Conservation (phyloP, 2,113 vertebrate genomes). For the Turnix velox region DNA sequence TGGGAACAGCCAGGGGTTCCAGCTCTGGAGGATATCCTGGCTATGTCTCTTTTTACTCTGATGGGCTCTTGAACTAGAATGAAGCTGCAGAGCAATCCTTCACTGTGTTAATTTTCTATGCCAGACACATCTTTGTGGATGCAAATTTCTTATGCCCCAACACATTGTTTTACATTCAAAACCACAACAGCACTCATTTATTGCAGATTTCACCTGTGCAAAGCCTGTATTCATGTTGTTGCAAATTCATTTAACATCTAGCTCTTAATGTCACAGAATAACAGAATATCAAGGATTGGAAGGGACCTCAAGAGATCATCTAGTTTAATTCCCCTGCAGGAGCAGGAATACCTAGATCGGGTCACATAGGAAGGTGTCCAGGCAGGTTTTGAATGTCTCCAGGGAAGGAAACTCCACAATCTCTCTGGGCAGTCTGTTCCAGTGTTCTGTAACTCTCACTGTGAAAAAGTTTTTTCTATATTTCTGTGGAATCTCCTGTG, state of each 20-base stretch:
- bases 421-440: too few relatives aligned
- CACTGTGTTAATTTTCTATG: neutral
- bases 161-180: constrained; percentile 9
- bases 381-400: too few relatives aligned
- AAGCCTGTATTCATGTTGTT: neutral
- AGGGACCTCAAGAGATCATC: too few relatives aligned
- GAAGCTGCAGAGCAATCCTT: neutral
- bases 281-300: too few relatives aligned
- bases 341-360: too few relatives aligned
- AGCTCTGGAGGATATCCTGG: neutral
- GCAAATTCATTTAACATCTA: neutral
- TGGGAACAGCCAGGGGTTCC: neutral
- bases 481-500: too few relatives aligned
- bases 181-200: neutral
- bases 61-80: neutral
- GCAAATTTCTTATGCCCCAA: constrained; percentile 30
- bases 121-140: neutral
- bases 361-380: too few relatives aligned
- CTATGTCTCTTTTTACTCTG: neutral
- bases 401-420: too few relatives aligned
- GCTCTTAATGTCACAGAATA: neutral
- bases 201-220: neutral
- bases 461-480: too few relatives aligned
- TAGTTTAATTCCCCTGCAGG: too few relatives aligned
- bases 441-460: too few relatives aligned